Percentiles rank a stretch among this genome's conserved stretches.
Conservation (phyloP, 1,140 invertebrate genomes). For the Caenorhabditis inopinata region DNA sequence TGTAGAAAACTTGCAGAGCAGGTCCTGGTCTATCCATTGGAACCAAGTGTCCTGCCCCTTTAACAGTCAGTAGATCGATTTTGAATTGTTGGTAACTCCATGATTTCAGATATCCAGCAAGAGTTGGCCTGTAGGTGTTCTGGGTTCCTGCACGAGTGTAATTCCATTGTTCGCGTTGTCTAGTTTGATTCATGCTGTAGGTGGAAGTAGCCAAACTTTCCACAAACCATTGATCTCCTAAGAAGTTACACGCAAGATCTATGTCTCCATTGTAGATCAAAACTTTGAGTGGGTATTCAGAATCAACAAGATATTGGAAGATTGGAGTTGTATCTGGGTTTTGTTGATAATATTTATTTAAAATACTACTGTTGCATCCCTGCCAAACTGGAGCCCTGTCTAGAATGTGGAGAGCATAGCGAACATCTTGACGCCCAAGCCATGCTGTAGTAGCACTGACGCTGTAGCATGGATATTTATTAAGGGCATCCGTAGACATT, state of each 20-base stretch:
- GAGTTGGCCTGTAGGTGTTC: neutral
- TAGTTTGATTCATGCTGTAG: constrained; percentile 40
- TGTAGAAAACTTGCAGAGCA: constrained; percentile 67
- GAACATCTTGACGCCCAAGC: constrained; percentile 57
- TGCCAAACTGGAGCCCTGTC: constrained; percentile 56
- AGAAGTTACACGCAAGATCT: constrained; percentile 71
- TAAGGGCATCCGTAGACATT: constrained; percentile 38
- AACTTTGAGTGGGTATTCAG: constrained; percentile 62
- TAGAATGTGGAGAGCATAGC: constrained; percentile 68
- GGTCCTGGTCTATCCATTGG: constrained; percentile 69
- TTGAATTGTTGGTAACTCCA: constrained; percentile 13
- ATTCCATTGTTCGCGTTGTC: constrained; percentile 25
- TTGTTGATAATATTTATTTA: constrained; percentile 49
- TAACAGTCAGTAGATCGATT: constrained; percentile 50
- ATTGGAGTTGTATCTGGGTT: constrained; percentile 43
- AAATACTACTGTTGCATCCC: constrained; percentile 45
- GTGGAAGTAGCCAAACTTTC: constrained; percentile 54
- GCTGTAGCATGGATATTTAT: constrained; percentile 39
- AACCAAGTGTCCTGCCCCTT: constrained; percentile 63
- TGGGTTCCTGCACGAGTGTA: constrained; percentile 37
- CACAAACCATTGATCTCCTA: constrained; percentile 71
- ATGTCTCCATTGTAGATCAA: constrained; percentile 71
- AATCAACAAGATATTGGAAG: constrained; percentile 43
- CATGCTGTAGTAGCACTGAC: constrained; percentile 37
- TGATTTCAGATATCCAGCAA: constrained; percentile 42